These are phyloP conservation scores for Diadophis punctatus DNA, from an alignment of 2,113 vertebrate genomes.

Conservation along the genomic window DNA sequence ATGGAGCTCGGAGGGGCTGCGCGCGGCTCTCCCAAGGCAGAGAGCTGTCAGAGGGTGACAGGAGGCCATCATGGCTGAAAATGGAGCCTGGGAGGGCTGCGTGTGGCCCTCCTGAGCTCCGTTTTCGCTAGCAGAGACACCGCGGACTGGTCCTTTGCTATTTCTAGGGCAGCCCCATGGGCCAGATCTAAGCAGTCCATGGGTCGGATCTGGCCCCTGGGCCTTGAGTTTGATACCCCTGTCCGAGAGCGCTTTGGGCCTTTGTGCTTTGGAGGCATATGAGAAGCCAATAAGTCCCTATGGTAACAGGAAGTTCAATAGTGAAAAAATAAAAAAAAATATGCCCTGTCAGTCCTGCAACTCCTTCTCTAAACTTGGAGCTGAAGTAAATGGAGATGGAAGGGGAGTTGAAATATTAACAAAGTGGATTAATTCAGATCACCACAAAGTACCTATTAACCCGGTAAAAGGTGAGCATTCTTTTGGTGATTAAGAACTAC, in stretches of 20 bases:
- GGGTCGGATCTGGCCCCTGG: too few species aligned
- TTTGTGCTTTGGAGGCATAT: not conserved
- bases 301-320: not conserved
- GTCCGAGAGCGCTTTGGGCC: not conserved
- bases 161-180: too few species aligned
- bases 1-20: too few species aligned
- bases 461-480: not conserved
- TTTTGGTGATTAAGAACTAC: not conserved
- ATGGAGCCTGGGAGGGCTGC: too few species aligned
- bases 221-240: too few species aligned
- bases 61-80: too few species aligned
- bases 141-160: too few species aligned
- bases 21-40: too few species aligned
- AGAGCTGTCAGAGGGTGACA: too few species aligned
- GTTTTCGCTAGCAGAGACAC: too few species aligned
- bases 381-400: not conserved
- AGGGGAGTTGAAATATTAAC: not conserved
- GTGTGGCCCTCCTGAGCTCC: too few species aligned
- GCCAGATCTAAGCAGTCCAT: too few species aligned
- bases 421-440: not conserved
- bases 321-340: not conserved
- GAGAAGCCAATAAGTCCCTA: not conserved
- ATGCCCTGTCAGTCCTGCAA: not conserved
- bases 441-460: not conserved
- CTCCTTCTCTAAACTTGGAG: not conserved